Conservation (phyloP, 2,888 invertebrate genomes). For the Holacanthella duospinosa region DNA sequence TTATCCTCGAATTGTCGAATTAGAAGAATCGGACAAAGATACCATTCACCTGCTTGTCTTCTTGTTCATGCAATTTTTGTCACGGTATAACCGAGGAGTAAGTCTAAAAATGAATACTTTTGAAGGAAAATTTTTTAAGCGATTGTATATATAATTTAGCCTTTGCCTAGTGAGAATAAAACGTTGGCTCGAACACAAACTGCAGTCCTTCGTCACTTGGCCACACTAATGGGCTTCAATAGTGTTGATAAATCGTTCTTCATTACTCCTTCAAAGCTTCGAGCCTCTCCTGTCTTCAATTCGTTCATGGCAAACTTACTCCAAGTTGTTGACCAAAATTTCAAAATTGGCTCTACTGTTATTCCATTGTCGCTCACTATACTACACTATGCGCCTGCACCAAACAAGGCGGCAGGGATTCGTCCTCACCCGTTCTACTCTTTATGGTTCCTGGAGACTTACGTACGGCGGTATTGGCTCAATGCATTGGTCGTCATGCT, state of each 20-base stretch:
- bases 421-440: slow-evolving; percentile 61
- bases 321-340: slow-evolving; percentile 90
- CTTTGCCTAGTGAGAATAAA: slow-evolving; percentile 74
- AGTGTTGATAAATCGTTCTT: slow-evolving; percentile 81
- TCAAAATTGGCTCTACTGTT: slow-evolving; percentile 79
- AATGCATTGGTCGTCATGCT: slow-evolving; percentile 82
- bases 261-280: slow-evolving; percentile 73
- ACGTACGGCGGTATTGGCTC: slow-evolving; percentile 82
- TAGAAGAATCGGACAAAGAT: slow-evolving; percentile 89
- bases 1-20: slow-evolving; percentile 77
- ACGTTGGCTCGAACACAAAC: slow-evolving; percentile 65
- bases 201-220: slow-evolving; percentile 81
- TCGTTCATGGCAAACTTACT: slow-evolving; percentile 89
- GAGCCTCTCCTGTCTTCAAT: slow-evolving; percentile 87
- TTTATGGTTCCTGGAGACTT: slow-evolving; percentile 75
- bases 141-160: slow-evolving; percentile 43
- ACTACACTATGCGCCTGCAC: slow-evolving; percentile 72
- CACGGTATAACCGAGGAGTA: slow-evolving; percentile 45
- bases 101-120: neutral
- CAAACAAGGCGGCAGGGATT: slow-evolving; percentile 47
- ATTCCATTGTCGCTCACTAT: slow-evolving; percentile 71
- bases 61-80: slow-evolving; percentile 92
- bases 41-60: slow-evolving; percentile 89
- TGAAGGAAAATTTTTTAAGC: neutral
- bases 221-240: slow-evolving; percentile 84